Conservation (phyloP, 1,140 invertebrate genomes). For the Meloidogyne exigua region DNA sequence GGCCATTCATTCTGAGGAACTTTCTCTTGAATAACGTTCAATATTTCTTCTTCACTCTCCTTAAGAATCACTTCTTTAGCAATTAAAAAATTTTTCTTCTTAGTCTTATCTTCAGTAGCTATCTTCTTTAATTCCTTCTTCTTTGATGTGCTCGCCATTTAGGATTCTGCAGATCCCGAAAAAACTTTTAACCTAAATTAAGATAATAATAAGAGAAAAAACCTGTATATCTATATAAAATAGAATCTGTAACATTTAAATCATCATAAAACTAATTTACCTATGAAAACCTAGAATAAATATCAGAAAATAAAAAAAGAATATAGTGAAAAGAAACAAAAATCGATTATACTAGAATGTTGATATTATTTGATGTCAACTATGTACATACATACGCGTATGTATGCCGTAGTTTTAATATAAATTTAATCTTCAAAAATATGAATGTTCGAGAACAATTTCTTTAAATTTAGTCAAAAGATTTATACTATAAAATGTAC, state of each 20-base stretch:
- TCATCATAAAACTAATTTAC: not conserved
- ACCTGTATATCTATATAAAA: not conserved
- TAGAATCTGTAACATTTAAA: not conserved
- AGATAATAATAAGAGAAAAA: not conserved
- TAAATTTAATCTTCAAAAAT: no score
- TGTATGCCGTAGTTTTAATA: no score
- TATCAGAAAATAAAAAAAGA: not conserved
- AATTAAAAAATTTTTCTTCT: not conserved
- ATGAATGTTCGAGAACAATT: no score
- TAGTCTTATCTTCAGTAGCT: not conserved
- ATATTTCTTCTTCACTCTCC: not conserved
- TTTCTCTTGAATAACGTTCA: not conserved
- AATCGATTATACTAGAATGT: no score
- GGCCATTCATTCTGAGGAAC: conserved; percentile 19
- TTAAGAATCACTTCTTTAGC: not conserved
- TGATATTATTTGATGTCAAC: no score
- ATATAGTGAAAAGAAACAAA: no score
- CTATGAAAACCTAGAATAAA: not conserved
- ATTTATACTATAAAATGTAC: no score
- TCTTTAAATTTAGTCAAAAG: no score
- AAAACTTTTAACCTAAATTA: not conserved
- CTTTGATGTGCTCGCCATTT: not conserved
- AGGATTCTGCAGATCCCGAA: not conserved
- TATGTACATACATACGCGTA: no score
- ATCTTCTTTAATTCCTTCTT: not conserved